Percentiles rank a stretch among this genome's conserved stretches.
Conservation (phyloP, 2,888 invertebrate genomes). For the Galeopsomyia nigrocyanea region DNA sequence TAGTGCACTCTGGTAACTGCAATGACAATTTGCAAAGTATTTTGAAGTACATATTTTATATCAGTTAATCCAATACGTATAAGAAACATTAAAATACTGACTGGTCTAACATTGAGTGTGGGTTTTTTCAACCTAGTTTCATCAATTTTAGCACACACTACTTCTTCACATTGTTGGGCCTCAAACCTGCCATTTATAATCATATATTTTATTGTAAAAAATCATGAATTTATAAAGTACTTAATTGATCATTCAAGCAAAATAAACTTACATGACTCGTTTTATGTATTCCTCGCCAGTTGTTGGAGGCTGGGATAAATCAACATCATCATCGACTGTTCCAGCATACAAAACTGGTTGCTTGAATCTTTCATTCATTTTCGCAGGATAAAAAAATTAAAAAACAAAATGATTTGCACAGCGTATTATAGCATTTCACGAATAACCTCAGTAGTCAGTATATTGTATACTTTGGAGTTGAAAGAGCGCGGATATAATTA, state of each 20-base stretch:
- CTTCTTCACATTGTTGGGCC: constrained; percentile 61
- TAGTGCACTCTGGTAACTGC: constrained; percentile 68
- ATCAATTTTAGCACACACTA: constrained; percentile 61
- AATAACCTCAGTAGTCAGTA: too few species aligned
- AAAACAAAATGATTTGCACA: neutral
- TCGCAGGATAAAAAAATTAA: neutral
- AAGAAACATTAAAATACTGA: constrained; percentile 36
- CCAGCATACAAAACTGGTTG: constrained; percentile 59
- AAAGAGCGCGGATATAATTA: too few species aligned
- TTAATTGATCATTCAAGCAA: neutral
- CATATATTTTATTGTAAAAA: constrained; percentile 14
- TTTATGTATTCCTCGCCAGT: constrained; percentile 66
- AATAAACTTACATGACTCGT: constrained; percentile 62
- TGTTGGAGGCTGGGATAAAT: constrained; percentile 58
- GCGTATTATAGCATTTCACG: too few species aligned
- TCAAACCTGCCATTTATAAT: constrained; percentile 51
- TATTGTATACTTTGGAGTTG: too few species aligned
- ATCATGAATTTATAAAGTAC: neutral
- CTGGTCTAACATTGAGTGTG: constrained; percentile 55
- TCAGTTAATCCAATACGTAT: too few species aligned
- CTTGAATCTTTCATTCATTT: constrained; percentile 58
- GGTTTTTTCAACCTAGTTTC: constrained; percentile 53
- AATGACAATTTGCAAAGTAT: neutral
- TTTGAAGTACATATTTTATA: too few species aligned
- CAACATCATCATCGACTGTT: constrained; percentile 57